These are phyloP conservation scores for Sinocyclocheilus anophthalmus DNA, from an alignment of 2,113 vertebrate genomes.

Conservation along the genomic window DNA sequence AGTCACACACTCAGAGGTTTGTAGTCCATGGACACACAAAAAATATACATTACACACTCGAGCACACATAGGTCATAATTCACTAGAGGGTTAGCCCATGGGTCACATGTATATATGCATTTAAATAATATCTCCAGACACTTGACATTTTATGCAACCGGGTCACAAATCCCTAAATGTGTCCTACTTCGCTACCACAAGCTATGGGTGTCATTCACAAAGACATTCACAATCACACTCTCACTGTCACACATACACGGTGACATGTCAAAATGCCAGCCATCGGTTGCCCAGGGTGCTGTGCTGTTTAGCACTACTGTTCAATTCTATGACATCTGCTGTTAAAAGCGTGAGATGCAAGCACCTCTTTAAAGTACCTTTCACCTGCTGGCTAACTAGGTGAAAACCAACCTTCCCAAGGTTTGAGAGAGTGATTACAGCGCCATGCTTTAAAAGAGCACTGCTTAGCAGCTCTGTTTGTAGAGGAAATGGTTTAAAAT, in stretches of 20 bases:
- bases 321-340: slow-evolving; percentile 35
- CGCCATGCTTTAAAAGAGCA: slow-evolving; percentile 6
- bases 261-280: slow-evolving; percentile 62
- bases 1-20: neutral
- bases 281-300: slow-evolving; percentile 34
- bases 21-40: neutral
- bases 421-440: slow-evolving; percentile 26
- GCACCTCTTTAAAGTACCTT: slow-evolving; percentile 26
- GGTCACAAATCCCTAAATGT: slow-evolving; percentile 20
- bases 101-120: neutral
- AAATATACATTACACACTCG: slow-evolving; percentile 5
- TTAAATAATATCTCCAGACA: slow-evolving; percentile 14
- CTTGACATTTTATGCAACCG: neutral
- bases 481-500: slow-evolving; percentile 35
- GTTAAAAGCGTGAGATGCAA: slow-evolving; percentile 28
- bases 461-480: slow-evolving; percentile 50
- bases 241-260: slow-evolving; percentile 31
- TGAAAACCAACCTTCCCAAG: slow-evolving; percentile 1
- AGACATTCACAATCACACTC: slow-evolving; percentile 23
- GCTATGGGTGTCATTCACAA: slow-evolving; percentile 53
- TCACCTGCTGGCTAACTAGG: slow-evolving; percentile 31
- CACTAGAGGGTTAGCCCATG: neutral
- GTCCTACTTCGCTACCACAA: slow-evolving; percentile 3
- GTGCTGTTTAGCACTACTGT: slow-evolving; percentile 38
- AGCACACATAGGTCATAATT: slow-evolving; percentile 11